phyloP scores from a whole-genome alignment of 2,113 vertebrate species.

The Atherinomorus stipes region DNA sequence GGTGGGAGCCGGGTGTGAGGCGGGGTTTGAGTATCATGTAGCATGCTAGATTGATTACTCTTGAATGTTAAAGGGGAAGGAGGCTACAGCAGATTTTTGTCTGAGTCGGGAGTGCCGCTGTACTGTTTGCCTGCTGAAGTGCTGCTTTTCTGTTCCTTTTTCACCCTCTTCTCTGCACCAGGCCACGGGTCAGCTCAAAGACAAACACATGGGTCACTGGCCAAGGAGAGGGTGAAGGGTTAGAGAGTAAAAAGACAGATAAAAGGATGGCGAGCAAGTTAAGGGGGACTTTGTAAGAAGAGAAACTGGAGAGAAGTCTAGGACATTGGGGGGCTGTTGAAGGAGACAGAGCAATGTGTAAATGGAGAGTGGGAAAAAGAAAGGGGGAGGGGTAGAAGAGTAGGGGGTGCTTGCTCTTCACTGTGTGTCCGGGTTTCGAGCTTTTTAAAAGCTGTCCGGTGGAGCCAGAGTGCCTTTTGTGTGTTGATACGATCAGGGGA shows the following conservation, averaged over 20 bases:
- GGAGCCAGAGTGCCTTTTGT: conserved; percentile 82
- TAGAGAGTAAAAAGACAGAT: conserved; percentile 34
- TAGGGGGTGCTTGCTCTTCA: conserved; percentile 57
- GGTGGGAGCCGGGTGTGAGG: conserved; percentile 78
- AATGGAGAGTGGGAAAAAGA: conserved; percentile 67
- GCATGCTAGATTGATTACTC: conserved; percentile 95
- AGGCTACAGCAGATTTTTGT: conserved; percentile 88
- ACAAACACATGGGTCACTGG: conserved; percentile 83
- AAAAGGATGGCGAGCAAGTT: conserved; percentile 68
- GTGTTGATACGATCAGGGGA: conserved; percentile 82
- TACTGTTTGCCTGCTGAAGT: conserved; percentile 70
- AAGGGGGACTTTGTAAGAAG: conserved; percentile 57
- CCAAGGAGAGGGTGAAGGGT: conserved; percentile 51
- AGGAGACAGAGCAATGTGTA: conserved; percentile 77
- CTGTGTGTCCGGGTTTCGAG: conserved; percentile 71
- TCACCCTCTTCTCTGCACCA: conserved; percentile 49
- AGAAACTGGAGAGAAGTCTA: conserved; percentile 69
- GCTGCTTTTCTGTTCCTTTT: conserved; percentile 51
- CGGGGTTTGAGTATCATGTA: conserved; percentile 88
- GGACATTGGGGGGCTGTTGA: conserved; percentile 66
- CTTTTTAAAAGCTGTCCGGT: conserved; percentile 74
- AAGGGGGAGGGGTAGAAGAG: conserved; percentile 65
- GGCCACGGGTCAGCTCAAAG: conserved; percentile 92
- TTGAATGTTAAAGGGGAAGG: conserved; percentile 97
- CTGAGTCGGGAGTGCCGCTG: conserved; percentile 86